Conservation (phyloP, 2,113 vertebrate species). For the Limanda limanda region DNA sequence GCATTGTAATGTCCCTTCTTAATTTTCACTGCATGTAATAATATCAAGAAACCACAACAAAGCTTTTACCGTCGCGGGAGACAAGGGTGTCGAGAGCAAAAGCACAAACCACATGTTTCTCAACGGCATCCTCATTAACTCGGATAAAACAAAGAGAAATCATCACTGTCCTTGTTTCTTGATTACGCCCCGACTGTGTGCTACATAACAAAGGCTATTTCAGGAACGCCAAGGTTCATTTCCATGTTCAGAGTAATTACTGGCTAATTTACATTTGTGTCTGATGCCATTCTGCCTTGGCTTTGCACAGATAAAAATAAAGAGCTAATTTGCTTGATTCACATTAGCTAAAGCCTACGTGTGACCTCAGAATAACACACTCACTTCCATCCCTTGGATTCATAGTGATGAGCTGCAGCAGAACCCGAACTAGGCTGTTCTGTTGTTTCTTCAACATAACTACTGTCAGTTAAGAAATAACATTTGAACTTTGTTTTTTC, state of each 20-base stretch:
- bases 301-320: constrained; percentile 44
- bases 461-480: not conserved
- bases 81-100: constrained; percentile 17
- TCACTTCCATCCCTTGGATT: constrained; percentile 21
- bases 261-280: constrained; percentile 32
- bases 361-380: constrained; percentile 44
- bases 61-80: constrained; percentile 27
- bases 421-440: constrained; percentile 3
- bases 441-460: not conserved
- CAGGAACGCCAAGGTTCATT: constrained; percentile 59
- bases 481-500: too few relatives aligned
- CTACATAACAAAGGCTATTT: constrained; percentile 58
- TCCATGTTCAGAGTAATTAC: constrained; percentile 61
- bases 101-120: constrained; percentile 50
- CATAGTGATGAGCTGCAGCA: not conserved
- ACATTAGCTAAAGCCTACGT: constrained; percentile 25
- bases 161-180: constrained; percentile 61
- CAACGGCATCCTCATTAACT: constrained; percentile 63
- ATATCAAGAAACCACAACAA: constrained; percentile 16
- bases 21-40: too few relatives aligned
- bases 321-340: constrained; percentile 52
- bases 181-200: constrained; percentile 57
- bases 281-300: constrained; percentile 16
- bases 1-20: constrained; percentile 40
- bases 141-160: constrained; percentile 52